Evolutionary conservation across 2,797 vertebrate genomes (phyloP).

Genomic region (Myotis vivesi): DNA sequence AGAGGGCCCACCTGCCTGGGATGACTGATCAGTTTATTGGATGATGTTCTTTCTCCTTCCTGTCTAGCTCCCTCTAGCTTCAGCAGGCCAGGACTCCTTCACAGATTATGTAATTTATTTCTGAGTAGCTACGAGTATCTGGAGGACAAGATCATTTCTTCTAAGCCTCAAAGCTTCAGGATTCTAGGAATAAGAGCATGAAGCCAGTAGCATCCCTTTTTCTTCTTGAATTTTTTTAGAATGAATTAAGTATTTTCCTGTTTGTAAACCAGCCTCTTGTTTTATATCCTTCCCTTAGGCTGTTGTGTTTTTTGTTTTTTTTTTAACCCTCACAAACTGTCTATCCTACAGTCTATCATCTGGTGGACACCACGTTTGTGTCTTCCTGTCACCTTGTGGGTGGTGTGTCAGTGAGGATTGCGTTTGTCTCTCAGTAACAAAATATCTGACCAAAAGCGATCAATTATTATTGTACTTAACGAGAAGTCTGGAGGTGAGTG

Average conservation of each 20-base stretch:
- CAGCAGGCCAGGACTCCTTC: background rate
- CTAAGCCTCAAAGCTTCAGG: background rate
- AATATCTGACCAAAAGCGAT: background rate
- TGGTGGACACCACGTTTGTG: background rate
- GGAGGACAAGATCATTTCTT: background rate
- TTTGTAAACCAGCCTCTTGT: slow-evolving; percentile 52
- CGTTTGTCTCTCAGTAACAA: slow-evolving; percentile 17
- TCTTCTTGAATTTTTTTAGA: slow-evolving; percentile 2
- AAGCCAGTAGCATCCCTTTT: background rate
- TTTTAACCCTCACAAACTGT: background rate
- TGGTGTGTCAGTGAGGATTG: background rate
- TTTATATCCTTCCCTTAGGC: background rate
- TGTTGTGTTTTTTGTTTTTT: background rate
- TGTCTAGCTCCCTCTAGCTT: background rate
- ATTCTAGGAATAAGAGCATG: background rate
- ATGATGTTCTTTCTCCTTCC: background rate
- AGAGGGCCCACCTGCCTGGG: background rate
- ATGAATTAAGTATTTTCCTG: slow-evolving; percentile 65
- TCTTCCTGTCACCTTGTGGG: background rate
- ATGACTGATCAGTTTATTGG: background rate
- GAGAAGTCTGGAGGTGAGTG: background rate
- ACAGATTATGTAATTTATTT: slow-evolving; percentile 32
- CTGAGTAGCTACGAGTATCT: background rate
- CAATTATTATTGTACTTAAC: background rate
- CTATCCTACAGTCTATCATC: background rate